Conservation (phyloP, 1,140 invertebrate genomes). For the Bradynema listronoti region DNA sequence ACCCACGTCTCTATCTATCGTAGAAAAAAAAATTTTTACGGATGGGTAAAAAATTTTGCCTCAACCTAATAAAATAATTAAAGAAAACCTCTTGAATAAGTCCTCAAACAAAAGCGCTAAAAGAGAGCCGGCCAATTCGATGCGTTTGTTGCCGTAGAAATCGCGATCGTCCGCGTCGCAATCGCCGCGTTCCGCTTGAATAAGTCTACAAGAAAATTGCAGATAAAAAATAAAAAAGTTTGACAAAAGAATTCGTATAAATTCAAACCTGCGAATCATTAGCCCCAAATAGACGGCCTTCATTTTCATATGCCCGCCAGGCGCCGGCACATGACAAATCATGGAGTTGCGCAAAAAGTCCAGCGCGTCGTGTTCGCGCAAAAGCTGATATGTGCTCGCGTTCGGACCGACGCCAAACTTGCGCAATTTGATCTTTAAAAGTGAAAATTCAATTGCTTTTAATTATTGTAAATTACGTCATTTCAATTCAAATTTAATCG, state of each 20-base stretch:
- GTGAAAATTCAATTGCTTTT: too few relatives aligned
- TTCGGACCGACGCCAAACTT: slow-evolving; percentile 57
- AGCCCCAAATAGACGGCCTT: slow-evolving; percentile 78
- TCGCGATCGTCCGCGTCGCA: slow-evolving; percentile 76
- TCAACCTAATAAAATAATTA: too few relatives aligned
- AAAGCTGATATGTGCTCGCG: slow-evolving; percentile 62
- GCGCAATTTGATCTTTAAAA: slow-evolving; percentile 70
- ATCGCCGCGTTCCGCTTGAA: slow-evolving; percentile 48
- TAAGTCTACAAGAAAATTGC: slow-evolving; percentile 29
- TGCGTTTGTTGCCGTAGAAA: slow-evolving; percentile 96
- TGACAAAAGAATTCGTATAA: slow-evolving; percentile 27
- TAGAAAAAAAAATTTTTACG: too few relatives aligned
- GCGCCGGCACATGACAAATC: slow-evolving; percentile 52
- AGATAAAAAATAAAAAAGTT: slow-evolving; percentile 18
- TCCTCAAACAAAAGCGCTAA: slow-evolving; percentile 96
- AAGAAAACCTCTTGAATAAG: slow-evolving; percentile 83
- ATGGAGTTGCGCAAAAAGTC: slow-evolving; percentile 55
- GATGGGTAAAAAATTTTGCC: too few relatives aligned
- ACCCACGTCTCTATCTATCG: too few relatives aligned
- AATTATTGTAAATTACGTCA: too few relatives aligned
- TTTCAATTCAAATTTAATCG: too few relatives aligned
- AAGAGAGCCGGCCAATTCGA: slow-evolving; percentile 91
- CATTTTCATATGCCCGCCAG: slow-evolving; percentile 60
- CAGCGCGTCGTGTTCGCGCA: slow-evolving; percentile 63
- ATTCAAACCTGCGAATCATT: slow-evolving; percentile 77